phyloP scores from a whole-genome alignment of 2,113 vertebrate species.

The Vimba vimba region DNA sequence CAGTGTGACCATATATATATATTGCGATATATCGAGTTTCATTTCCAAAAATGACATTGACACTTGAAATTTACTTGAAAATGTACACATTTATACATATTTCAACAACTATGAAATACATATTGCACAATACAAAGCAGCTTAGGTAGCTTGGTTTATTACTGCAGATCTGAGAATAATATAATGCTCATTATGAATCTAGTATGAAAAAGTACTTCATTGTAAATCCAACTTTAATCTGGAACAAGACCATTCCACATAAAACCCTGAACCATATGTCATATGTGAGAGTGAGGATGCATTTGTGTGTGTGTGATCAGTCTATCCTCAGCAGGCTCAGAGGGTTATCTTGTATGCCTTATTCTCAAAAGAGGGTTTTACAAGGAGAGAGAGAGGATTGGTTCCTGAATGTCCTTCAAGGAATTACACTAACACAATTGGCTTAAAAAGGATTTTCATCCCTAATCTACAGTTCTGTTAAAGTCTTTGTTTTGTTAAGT shows the following conservation, averaged over 20 bases:
- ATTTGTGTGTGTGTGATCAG: background rate
- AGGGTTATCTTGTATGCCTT: conserved; percentile 39
- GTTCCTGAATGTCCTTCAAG: conserved; percentile 44
- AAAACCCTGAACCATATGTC: conserved; percentile 42
- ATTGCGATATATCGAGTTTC: background rate
- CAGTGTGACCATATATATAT: no score
- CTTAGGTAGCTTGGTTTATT: background rate
- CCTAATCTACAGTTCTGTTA: conserved; percentile 48
- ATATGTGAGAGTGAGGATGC: conserved; percentile 16
- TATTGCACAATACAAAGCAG: background rate
- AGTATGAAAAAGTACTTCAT: background rate
- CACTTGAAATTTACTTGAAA: background rate
- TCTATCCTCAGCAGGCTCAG: conserved; percentile 30
- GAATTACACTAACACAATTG: conserved; percentile 50
- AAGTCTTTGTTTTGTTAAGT: conserved; percentile 35
- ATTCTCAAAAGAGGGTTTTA: conserved; percentile 47
- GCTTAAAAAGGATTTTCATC: conserved; percentile 58
- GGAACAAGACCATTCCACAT: conserved; percentile 23
- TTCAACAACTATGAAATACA: background rate
- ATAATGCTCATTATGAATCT: background rate
- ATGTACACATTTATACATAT: background rate
- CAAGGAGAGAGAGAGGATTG: conserved; percentile 46
- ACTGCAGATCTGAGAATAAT: background rate
- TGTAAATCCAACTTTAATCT: conserved; percentile 38
- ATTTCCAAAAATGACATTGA: background rate